A percentile compares a stretch with the other conserved stretches of the same genome.
Conservation (phyloP, 2,888 invertebrate species). For the Lasioglossum oenotherae region DNA sequence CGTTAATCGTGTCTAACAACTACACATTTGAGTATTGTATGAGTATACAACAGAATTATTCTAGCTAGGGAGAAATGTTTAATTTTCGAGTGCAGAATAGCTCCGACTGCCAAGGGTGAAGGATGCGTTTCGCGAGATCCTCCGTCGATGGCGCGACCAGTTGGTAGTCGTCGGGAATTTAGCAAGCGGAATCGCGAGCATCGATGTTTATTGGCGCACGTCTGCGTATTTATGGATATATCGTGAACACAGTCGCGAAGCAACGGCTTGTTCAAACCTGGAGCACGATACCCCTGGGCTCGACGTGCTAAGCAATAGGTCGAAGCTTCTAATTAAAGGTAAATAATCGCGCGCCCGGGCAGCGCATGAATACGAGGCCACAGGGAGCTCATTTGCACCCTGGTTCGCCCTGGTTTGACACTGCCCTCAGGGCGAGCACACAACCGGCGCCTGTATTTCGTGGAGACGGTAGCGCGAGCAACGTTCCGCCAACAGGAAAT, state of each 20-base stretch:
- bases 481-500: conserved; percentile 40
- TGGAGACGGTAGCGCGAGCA: conserved; percentile 47
- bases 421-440: conserved; percentile 55
- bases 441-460: conserved; percentile 56
- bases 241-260: conserved; percentile 25
- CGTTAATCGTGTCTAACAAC: too few species aligned
- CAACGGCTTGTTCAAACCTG: conserved; percentile 40
- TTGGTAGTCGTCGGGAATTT: not conserved
- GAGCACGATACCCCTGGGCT: conserved; percentile 55
- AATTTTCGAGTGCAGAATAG: too few species aligned
- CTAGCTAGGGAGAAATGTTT: too few species aligned
- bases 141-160: not conserved
- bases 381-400: conserved; percentile 66
- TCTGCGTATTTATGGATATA: conserved; percentile 49
- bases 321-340: conserved; percentile 75
- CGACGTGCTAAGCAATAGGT: conserved; percentile 65
- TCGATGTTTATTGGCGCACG: conserved; percentile 44
- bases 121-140: not conserved
- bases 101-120: not conserved
- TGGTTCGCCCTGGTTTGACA: conserved; percentile 46
- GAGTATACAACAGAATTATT: too few species aligned
- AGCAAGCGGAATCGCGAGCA: conserved; percentile 3
- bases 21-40: too few species aligned
- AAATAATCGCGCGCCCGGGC: conserved; percentile 68
- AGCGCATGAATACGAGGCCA: conserved; percentile 63